Evolutionary conservation across 2,888 invertebrate species (phyloP), one percentile per base, ranked within the genome.

Genomic region (Drosophila limbata): DNA sequence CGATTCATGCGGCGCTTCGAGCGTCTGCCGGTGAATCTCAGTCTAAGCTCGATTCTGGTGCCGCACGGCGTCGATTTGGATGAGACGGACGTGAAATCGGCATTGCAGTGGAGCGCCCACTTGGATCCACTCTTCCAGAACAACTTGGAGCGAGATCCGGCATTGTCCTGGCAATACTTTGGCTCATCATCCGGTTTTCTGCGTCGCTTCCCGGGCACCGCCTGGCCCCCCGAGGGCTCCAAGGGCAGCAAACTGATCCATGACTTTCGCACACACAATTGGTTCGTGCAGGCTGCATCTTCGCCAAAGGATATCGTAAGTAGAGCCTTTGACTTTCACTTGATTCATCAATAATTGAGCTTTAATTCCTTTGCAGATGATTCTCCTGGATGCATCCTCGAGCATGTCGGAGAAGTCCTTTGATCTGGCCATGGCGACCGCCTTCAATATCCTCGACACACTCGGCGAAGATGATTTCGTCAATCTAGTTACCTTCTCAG

Each of bases 141-240:
- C 91, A 99, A 99, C 94, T 96, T 97, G 91, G 96, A 97, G 91
- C 95, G 95, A 77, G 98, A 98, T 93, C 97, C 98, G 0, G 96
- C 97, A 1, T 94, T 98, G 44, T 97, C 97, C n/a, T 99, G 99
- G 98, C 99, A 99, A 93, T 98, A 98, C 93, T 99, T 98, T 93
- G 98, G 99, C 56, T 98, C 98, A 60, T 96, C 98, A n/a, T 94
- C 96, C 1, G 99, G 99, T 53, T 99, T 99, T 93, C 95, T 99
- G 92, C 94, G 99, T 86, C 95, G 98, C 89, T 99, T 97, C 94
- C 99, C 99, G 92, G 99, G 98, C 96, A 96, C 96, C 90, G 95
- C 96, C 19, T 97, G 97, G 97, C 96, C 96, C 17, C 96, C 96
- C 25, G 95, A 96, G 92, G 96, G 96, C 81, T 95, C 95, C 55